phyloP scores from a whole-genome alignment of 1,140 invertebrate species.

The Aleiodes sp. region DNA sequence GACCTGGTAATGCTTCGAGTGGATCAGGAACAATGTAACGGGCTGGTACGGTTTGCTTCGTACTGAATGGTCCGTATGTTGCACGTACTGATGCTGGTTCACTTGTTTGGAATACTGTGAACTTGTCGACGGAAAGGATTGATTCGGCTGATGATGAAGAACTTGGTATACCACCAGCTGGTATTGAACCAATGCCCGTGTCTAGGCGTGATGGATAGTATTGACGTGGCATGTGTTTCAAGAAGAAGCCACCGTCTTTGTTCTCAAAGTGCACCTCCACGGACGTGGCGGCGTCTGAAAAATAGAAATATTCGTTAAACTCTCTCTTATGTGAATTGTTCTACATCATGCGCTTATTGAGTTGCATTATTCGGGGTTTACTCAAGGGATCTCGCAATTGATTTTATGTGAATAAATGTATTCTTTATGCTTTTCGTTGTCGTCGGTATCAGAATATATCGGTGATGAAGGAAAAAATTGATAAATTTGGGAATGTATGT shows the following conservation, averaged over 20 bases:
- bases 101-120: constrained; percentile 88
- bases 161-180: constrained; percentile 30
- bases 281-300: constrained; percentile 59
- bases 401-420: no score
- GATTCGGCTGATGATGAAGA: constrained; percentile 62
- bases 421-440: no score
- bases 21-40: constrained; percentile 86
- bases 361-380: no score
- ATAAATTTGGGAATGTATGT: no score
- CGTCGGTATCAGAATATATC: no score
- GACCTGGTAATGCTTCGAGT: constrained; percentile 66
- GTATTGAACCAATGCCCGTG: constrained; percentile 20
- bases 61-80: constrained; percentile 91
- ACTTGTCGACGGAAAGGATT: constrained; percentile 79
- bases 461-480: no score
- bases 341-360: no score
- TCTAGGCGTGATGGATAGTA: constrained; percentile 55
- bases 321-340: neutral
- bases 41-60: constrained; percentile 91
- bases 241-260: constrained; percentile 88
- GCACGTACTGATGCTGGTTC: constrained; percentile 87
- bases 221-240: constrained; percentile 79
- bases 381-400: no score
- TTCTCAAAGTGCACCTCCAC: constrained; percentile 91
- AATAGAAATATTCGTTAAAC: constrained; percentile 18